Evolutionary conservation across 1,140 invertebrate species (phyloP).

Genomic region (Cephus cinctus): DNA sequence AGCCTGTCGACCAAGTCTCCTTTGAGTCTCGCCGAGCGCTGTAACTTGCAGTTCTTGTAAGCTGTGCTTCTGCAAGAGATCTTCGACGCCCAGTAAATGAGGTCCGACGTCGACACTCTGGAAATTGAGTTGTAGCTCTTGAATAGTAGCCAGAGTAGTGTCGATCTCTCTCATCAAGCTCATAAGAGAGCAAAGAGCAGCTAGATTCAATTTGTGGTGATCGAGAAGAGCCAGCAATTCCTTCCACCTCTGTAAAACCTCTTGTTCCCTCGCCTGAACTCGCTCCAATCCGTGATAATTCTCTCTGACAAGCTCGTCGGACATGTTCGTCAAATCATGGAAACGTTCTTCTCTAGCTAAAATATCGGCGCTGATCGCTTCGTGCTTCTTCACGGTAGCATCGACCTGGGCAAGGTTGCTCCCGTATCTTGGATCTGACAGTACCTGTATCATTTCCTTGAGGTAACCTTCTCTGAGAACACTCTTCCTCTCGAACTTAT

Average conservation of each 20-base stretch:
- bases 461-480: constrained; percentile 90
- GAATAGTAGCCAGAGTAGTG: constrained; percentile 78
- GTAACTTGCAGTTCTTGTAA: constrained; percentile 89
- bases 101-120: constrained; percentile 86
- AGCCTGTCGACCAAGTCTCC: constrained; percentile 72
- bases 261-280: constrained; percentile 78
- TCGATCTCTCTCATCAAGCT: constrained; percentile 89
- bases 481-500: constrained; percentile 95
- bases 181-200: constrained; percentile 76
- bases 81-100: constrained; percentile 91
- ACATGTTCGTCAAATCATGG: constrained; percentile 88
- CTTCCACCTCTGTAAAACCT: constrained; percentile 87
- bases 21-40: constrained; percentile 79
- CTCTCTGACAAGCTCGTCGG: constrained; percentile 85
- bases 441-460: constrained; percentile 96
- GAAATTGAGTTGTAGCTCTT: constrained; percentile 79
- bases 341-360: constrained; percentile 92
- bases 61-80: constrained; percentile 89
- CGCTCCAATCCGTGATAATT: constrained; percentile 88
- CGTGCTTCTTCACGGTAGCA: constrained; percentile 97
- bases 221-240: constrained; percentile 82
- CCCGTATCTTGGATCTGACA: constrained; percentile 90
- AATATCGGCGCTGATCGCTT: constrained; percentile 97
- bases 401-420: constrained; percentile 91
- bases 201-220: constrained; percentile 81